phyloP scores from a whole-genome alignment of 2,113 vertebrate genomes.

The Tyrannus savana region DNA sequence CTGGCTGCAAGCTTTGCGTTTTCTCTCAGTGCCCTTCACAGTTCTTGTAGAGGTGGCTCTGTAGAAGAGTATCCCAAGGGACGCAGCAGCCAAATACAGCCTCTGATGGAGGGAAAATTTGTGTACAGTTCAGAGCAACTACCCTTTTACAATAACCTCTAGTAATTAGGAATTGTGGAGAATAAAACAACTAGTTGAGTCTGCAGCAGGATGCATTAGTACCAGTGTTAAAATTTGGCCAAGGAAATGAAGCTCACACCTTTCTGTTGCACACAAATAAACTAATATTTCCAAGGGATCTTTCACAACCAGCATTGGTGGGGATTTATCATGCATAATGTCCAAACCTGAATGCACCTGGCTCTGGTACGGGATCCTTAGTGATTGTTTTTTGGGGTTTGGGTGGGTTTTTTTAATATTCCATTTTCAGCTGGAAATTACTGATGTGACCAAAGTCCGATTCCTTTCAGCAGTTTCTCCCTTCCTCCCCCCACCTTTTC shows the following conservation, averaged over 20 bases:
- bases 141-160: not conserved
- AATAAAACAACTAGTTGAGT: not conserved
- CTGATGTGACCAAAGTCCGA: constrained; percentile 70
- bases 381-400: not conserved
- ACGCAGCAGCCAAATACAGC: not conserved
- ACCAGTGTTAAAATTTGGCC: not conserved
- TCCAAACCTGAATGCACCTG: constrained; percentile 57
- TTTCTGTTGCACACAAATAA: constrained; percentile 27
- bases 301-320: not conserved
- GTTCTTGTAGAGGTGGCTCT: not conserved
- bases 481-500: constrained; percentile 54
- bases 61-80: not conserved
- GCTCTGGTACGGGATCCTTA: not conserved
- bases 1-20: not conserved
- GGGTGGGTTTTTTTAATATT: constrained; percentile 25
- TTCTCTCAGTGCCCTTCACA: not conserved
- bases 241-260: constrained; percentile 32
- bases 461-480: constrained; percentile 28
- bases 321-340: constrained; percentile 8
- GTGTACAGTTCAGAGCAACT: not conserved
- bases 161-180: not conserved
- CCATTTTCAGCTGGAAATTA: constrained; percentile 71
- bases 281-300: constrained; percentile 30
- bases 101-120: not conserved
- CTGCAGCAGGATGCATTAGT: not conserved